Evolutionary conservation across 2,797 vertebrate genomes (phyloP), one percentile per base, ranked within the genome.

Genomic region (Syngnathus rostellatus): DNA sequence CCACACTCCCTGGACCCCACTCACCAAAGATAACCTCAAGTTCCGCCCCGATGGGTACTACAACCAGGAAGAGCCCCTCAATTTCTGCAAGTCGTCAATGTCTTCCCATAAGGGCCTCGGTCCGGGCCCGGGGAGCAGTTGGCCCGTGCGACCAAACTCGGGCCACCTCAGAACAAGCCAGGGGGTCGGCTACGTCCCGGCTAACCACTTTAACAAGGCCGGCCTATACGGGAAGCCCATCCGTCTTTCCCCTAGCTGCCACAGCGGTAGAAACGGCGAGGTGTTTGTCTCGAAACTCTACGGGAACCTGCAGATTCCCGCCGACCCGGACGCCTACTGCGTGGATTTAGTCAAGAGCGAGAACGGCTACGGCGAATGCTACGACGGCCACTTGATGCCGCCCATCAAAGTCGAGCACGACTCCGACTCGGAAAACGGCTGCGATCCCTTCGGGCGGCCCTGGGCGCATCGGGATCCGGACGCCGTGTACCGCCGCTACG

Each of bases 331-430:
- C 12, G 81, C 63, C 46, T 93, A 90, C 68, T 80, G 76, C 0
- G 64, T 83, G 16, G 92, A 94, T 55, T 86, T 88, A 9, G 77
- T 90, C 62, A 95, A 93, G 80, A 87, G 86, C 5, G 92, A 92
- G 75, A 89, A 87, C 19, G 79, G 87, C 0, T 85, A 88, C 0
- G 89, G 85, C 14, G 72, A 91, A 25, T 82, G 85, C 54, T 93
- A 91, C 21, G 86, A 92, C 0, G 68, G 87, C 10, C 77, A 89
- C 0, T 25, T 90, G 78, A 87, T 93, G 77, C 76, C 73, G 6
- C 92, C 93, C 25, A 92, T 99, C 80, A 99, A 99, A 84, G 90
- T 80, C 0, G 96, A 99, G 81, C 92, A 93, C 0, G 94, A 97
- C 83, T 93, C 93, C 0, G 94, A 95, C 80, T 90, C 93, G 0